Evolutionary conservation across 2,797 vertebrate species (phyloP).

Genomic region (Chiloscyllium punctatum): DNA sequence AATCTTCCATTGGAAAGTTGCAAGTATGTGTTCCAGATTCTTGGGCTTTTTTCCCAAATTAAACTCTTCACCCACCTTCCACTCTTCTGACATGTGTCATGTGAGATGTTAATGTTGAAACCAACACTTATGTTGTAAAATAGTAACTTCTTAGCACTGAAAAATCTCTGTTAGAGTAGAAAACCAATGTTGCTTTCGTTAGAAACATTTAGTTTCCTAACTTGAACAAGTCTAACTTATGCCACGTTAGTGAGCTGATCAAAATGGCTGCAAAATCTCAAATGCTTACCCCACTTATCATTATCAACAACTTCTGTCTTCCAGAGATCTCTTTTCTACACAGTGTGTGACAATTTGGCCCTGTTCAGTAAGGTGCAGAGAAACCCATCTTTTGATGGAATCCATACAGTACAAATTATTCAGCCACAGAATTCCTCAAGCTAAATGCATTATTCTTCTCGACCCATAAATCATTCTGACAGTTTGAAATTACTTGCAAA

Average conservation of each 20-base stretch:
- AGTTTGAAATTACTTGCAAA: conserved; percentile 41
- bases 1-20: not conserved
- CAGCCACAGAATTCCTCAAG: conserved; percentile 26
- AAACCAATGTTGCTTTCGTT: not conserved
- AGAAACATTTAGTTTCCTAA: not conserved
- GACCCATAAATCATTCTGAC: conserved; percentile 49
- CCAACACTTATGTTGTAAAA: not conserved
- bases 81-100: not conserved
- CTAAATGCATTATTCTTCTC: conserved; percentile 42
- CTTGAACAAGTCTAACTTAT: not conserved
- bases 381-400: conserved; percentile 5
- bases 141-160: not conserved
- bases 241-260: not conserved
- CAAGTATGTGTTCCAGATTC: not conserved
- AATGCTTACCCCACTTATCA: not conserved
- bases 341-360: not conserved
- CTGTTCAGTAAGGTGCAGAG: conserved; percentile 5
- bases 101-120: no score
- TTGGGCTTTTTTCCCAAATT: not conserved
- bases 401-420: conserved; percentile 16
- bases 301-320: not conserved
- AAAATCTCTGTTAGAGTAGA: not conserved
- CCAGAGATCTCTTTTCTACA: not conserved
- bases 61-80: not conserved
- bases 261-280: not conserved